Evolutionary conservation across 2,113 vertebrate genomes (phyloP), one percentile per base, ranked within the genome.

Genomic region (Dolichallabes microphthalmus): DNA sequence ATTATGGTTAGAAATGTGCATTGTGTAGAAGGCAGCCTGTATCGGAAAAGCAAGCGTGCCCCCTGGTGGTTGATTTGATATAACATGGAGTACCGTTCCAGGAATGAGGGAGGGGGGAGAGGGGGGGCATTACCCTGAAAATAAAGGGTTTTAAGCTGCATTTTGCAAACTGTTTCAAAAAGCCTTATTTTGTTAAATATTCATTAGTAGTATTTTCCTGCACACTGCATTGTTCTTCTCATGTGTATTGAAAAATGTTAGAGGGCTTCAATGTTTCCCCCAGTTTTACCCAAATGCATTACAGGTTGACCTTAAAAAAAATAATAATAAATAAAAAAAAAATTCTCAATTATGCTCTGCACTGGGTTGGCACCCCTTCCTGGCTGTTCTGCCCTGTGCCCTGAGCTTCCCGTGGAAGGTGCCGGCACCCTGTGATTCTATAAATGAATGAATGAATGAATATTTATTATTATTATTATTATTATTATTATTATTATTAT

Each of bases 291-390:
- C 61, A 32, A 82, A 58, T 52, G n/a, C 73, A 69, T 57, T 57
- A 13, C 1, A 75, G 78, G 52, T 60, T 77, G 86, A 85, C 86
- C 78, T 85, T 87, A 82, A 64, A 50, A 35, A 50, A 85, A 87
- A 68, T 9, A 32, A 45, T 81, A 76, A 87, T n/a, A n/a, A n/a
- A n/a, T n/a, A n/a, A 69, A 87, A 52, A 14, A 52, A 32, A 84
- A 76, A 87, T 85, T 83, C 12, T 61, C 61, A 64, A 6, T 58
- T 32, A 39, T 25, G 9, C 77, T 45, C 6, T 45, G 45, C 45
- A 45, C 45, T 45, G 45, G 45, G 45, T 45, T 45, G 45, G 45
- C 45, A 45, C 7, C 45, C 45, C 45, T 45, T 45, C 45, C 45
- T 45, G 45, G 6, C 45, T 45, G 45, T 45, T 45, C 45, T 45